Evolutionary conservation across 2,113 vertebrate species (phyloP).

Genomic region (Channa argus): DNA sequence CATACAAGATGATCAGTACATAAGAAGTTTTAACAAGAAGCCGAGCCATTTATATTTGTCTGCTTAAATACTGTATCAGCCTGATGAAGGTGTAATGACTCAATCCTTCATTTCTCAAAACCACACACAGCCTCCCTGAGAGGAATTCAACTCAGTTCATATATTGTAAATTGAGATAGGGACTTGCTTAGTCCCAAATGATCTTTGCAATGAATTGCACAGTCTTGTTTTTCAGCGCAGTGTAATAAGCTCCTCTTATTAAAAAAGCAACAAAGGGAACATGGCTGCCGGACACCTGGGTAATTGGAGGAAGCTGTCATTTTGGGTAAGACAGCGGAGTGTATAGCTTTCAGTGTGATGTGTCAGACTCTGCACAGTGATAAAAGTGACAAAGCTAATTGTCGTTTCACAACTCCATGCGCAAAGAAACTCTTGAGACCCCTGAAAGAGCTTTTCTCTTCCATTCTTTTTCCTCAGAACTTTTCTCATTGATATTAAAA

Average conservation of each 20-base stretch:
- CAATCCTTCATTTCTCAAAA: constrained; percentile 5
- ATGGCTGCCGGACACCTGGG: constrained; percentile 47
- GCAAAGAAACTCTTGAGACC: constrained; percentile 33
- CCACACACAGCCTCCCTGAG: constrained; percentile 6
- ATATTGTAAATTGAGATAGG: constrained; percentile 39
- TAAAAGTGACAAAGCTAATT: constrained; percentile 65
- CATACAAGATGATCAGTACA: neutral
- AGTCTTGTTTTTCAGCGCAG: neutral
- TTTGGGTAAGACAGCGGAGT: constrained; percentile 12
- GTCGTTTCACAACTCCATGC: constrained; percentile 24
- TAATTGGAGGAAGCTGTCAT: constrained; percentile 60
- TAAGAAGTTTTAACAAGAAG: neutral
- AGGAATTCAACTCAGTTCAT: constrained; percentile 22
- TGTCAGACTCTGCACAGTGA: constrained; percentile 24
- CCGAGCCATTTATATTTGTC: neutral
- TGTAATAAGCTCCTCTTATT: constrained; percentile 41
- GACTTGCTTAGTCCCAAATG: constrained; percentile 16
- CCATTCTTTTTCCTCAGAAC: constrained; percentile 32
- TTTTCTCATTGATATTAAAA: constrained; percentile 42
- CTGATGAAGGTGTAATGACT: constrained; percentile 25
- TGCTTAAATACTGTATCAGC: constrained; percentile 12
- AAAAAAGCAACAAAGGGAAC: constrained; percentile 47
- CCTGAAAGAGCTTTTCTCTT: constrained; percentile 14
- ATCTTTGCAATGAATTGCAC: constrained; percentile 24
- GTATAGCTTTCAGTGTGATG: constrained; percentile 42